Base-by-base conservation (phyloP, 2,888 invertebrate genomes). In the Petrolisthes manimaculis region DNA sequence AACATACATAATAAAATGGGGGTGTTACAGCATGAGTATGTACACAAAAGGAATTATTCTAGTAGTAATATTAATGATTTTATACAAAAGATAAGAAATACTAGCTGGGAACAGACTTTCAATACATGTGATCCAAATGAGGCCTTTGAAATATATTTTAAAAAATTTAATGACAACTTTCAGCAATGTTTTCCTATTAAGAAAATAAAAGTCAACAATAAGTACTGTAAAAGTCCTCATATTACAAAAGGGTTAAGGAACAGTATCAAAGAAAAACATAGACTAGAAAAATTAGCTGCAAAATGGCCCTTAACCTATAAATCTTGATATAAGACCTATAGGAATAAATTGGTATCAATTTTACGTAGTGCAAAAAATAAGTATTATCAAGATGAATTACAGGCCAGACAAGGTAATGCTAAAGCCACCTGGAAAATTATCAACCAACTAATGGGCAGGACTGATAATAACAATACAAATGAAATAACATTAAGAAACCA, bases 401-500 rank as follows among this genome's bases (percentile, higher is more conserved):
- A 74, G 37, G 1, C 5, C 24, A 71, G 1, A 71, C 71, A 71
- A 71, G 71, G 18, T 71, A 24, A 71, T 71, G 71, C 18, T 71
- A 71, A 71, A 14, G 71, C 5, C 3, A 4, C 71, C 3, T 71
- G 8, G 71, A 71, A 71, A 2, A 71, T 71, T 71, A 71, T 71
- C 24, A 71, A 71, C 71, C 71, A 3, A 6, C 24, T 71, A 71
- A 4, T 71, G 71, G 71, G 71, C 18, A 71, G 6, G 71, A 71
- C 3, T 71, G 24, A 71, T 4, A 71, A 74, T 12, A 21, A 74
- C 74, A 74, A 74, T 74, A 74, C 74, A 74, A 74, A 74, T 74
- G 74, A 74, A 74, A n/a, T 74, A n/a, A 74, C 21, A 74, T 74
- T 71, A 74, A 74, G 74, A 37, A 74, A 74, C 37, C 74, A 74